Evolutionary conservation across 1,140 invertebrate genomes (phyloP).

Genomic region (Drosophila rhopaloa): DNA sequence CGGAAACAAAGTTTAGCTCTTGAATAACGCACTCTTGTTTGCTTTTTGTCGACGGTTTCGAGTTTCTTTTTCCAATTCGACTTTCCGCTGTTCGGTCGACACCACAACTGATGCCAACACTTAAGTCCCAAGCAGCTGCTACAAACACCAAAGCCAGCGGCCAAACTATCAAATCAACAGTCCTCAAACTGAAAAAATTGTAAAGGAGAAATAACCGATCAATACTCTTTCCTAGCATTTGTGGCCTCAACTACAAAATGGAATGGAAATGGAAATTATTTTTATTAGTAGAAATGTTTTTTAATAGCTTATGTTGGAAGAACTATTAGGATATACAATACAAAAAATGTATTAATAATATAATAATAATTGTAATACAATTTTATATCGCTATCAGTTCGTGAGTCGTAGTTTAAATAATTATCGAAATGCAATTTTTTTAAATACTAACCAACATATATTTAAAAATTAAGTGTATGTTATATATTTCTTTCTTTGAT

Average conservation of each 20-base stretch:
- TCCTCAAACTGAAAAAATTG: neutral
- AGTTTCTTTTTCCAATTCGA: conserved; percentile 1
- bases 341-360: no score
- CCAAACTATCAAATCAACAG: conserved; percentile 27
- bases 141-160: conserved; percentile 15
- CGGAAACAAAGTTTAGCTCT: conserved; percentile 1
- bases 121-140: conserved; percentile 32
- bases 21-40: neutral
- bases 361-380: no score
- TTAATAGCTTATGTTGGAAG: no score
- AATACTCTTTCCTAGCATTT: neutral
- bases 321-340: neutral
- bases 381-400: no score
- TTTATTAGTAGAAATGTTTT: neutral
- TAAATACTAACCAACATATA: no score
- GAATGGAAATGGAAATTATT: no score
- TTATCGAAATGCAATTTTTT: no score
- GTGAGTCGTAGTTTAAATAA: no score
- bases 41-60: neutral
- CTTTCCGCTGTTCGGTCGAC: conserved; percentile 4
- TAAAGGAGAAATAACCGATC: no score
- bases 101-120: conserved; percentile 25
- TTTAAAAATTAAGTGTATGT: no score
- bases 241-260: no score
- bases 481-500: no score